Percentiles rank a stretch among this genome's conserved stretches.
phyloP scores from a whole-genome alignment of 2,888 invertebrate genomes.

The Rhagium mordax region DNA sequence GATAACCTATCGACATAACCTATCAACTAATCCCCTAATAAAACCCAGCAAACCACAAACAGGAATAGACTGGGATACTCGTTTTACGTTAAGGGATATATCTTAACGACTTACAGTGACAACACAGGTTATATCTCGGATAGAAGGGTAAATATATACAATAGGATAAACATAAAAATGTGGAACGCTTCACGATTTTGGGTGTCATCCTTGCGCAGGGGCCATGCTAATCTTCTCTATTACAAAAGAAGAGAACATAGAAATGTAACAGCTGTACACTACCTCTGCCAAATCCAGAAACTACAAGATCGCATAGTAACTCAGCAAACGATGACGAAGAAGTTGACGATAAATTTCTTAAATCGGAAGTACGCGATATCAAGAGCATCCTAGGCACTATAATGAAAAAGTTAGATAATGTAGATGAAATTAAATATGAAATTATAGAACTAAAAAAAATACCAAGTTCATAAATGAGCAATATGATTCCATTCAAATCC shows the following conservation, averaged over 20 bases:
- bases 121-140: too few relatives aligned
- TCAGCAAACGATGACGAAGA: not conserved
- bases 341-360: not conserved
- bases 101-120: too few relatives aligned
- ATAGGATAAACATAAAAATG: too few relatives aligned
- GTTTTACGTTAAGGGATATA: too few relatives aligned
- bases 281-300: not conserved
- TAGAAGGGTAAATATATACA: too few relatives aligned
- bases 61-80: too few relatives aligned
- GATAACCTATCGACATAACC: too few relatives aligned
- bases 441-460: not conserved
- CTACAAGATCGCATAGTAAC: not conserved
- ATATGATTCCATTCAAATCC: not conserved
- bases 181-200: constrained; percentile 94
- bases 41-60: too few relatives aligned
- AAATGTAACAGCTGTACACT: not conserved
- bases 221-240: constrained; percentile 95
- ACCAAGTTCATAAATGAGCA: not conserved
- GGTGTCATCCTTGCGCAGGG: constrained; percentile 95
- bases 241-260: not conserved
- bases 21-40: too few relatives aligned
- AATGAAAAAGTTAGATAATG: not conserved
- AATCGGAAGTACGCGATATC: not conserved
- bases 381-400: not conserved
- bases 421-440: not conserved